Conservation (phyloP, 2,113 vertebrate genomes). For the Sakesphorus luctuosus region DNA sequence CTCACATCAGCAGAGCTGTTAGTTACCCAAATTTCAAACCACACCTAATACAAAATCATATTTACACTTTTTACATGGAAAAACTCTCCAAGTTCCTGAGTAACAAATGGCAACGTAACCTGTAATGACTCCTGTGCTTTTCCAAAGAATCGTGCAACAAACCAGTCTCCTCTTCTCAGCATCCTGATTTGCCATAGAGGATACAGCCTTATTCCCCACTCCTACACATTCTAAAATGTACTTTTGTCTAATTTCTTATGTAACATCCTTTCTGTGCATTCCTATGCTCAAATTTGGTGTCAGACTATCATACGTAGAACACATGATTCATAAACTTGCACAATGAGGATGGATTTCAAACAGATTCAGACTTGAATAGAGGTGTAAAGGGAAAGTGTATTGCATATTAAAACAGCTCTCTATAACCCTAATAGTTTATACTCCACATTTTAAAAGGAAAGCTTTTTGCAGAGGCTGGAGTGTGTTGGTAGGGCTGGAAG, state of each 20-base stretch:
- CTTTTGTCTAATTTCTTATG: neutral
- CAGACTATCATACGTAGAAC: neutral
- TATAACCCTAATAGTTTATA: neutral
- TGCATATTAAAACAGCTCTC: neutral
- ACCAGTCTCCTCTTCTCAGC: neutral
- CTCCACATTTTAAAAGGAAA: neutral
- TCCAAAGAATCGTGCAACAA: neutral
- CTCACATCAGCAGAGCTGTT: neutral
- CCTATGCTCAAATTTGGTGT: neutral
- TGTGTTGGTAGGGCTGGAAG: neutral
- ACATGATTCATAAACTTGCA: neutral
- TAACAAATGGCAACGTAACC: rapidly evolving
- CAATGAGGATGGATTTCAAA: neutral
- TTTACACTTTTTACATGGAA: rapidly evolving
- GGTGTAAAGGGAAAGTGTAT: neutral
- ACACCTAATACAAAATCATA: rapidly evolving
- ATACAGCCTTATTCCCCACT: neutral
- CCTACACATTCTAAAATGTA: neutral
- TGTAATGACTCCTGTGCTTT: neutral
- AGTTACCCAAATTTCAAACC: rapidly evolving
- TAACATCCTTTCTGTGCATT: neutral
- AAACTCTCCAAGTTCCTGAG: neutral
- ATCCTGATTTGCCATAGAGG: rapidly evolving
- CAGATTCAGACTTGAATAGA: neutral
- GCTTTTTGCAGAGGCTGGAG: neutral